Evolutionary conservation across 1,140 invertebrate species (phyloP).

Genomic region (Brachystomella parvula): DNA sequence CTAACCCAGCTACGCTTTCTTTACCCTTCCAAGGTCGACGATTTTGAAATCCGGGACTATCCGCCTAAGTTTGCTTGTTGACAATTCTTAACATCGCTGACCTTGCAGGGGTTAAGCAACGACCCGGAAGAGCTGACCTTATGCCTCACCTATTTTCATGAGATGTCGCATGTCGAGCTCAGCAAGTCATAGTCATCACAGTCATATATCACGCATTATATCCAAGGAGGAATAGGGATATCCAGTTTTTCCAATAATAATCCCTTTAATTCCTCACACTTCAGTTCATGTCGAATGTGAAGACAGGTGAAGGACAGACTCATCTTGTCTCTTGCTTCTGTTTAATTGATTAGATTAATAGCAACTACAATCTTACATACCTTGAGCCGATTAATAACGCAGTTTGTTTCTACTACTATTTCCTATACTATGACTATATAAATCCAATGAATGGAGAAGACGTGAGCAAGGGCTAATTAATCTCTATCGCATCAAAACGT

Average conservation of each 20-base stretch:
- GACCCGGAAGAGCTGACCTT: too few species aligned
- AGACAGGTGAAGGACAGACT: neutral
- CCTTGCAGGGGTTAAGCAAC: too few species aligned
- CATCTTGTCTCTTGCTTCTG: neutral
- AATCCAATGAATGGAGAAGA: neutral
- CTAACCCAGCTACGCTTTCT: neutral
- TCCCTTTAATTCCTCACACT: neutral
- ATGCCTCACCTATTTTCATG: too few species aligned
- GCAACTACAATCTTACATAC: neutral
- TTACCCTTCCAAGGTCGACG: neutral
- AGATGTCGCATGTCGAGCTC: too few species aligned
- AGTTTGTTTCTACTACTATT: too few species aligned
- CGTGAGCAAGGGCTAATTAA: constrained; percentile 1
- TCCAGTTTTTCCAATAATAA: too few species aligned
- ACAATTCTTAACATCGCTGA: too few species aligned
- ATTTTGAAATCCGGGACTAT: neutral
- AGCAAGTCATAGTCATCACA: too few species aligned
- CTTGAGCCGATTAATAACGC: neutral
- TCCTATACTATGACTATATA: neutral
- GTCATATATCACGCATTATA: too few species aligned
- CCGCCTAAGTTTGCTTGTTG: neutral
- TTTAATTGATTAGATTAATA: neutral
- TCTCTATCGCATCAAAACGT: neutral
- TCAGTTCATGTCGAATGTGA: neutral
- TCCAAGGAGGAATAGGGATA: too few species aligned